These are phyloP conservation scores for Litoditis marina DNA, from an alignment of 2,888 invertebrate species.

Conservation along the genomic window DNA sequence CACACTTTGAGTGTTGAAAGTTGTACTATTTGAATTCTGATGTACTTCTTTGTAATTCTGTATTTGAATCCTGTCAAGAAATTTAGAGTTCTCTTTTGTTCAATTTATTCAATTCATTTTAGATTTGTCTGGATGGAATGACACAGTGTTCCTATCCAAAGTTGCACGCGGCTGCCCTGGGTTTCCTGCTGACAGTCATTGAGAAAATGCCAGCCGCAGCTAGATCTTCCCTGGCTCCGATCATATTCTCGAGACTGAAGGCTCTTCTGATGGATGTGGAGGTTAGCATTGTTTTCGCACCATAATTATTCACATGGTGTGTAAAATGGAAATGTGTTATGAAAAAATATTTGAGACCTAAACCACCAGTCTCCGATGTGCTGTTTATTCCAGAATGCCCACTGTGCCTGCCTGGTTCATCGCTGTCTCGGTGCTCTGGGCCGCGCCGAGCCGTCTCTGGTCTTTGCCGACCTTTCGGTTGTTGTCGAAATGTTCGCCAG, in stretches of 20 bases:
- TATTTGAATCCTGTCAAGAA: no score
- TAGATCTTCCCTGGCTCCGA: conserved; percentile 19
- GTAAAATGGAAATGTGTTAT: no score
- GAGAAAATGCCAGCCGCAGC: conserved; percentile 31
- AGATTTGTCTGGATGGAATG: conserved; percentile 29
- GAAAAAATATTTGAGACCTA: no score
- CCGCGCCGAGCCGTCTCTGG: conserved; percentile 18
- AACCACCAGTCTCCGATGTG: no score
- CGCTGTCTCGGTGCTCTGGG: conserved; percentile 33
- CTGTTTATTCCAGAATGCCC: conserved; percentile 2
- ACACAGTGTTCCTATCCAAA: background rate
- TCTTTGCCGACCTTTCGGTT: conserved; percentile 20
- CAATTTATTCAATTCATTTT: background rate
- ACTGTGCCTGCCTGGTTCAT: conserved; percentile 24
- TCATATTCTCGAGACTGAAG: conserved; percentile 25
- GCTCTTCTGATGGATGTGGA: conserved; percentile 8
- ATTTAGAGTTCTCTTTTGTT: no score
- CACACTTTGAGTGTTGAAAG: no score
- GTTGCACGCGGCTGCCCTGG: conserved; percentile 14
- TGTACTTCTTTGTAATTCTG: no score
- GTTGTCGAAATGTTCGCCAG: conserved; percentile 22
- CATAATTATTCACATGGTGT: no score
- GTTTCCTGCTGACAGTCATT: conserved; percentile 24
- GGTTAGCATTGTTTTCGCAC: no score
- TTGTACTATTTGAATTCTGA: no score